phyloP scores from a whole-genome alignment of 1,140 invertebrate species.

The Teleogryllus occipitalis region DNA sequence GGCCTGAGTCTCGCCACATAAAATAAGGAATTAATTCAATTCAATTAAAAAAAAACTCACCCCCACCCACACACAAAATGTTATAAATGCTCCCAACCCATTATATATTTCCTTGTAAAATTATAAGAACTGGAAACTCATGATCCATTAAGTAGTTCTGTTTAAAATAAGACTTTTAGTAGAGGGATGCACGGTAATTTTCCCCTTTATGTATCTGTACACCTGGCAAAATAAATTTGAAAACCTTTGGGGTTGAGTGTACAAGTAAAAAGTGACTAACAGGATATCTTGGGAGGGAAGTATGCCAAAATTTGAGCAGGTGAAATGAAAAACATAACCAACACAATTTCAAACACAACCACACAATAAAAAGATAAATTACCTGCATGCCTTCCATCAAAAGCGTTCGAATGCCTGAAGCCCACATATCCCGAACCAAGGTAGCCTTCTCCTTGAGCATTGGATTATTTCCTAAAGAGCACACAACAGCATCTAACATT shows the following conservation, averaged over 20 bases:
- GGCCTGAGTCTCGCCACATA: too few relatives aligned
- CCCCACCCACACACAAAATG: too few relatives aligned
- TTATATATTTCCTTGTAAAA: too few relatives aligned
- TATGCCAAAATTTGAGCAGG: neutral
- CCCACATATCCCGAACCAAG: slow-evolving; percentile 50
- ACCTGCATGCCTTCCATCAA: slow-evolving; percentile 43
- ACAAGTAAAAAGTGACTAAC: neutral
- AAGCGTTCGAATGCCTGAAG: slow-evolving; percentile 44
- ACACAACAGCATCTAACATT: slow-evolving; percentile 58
- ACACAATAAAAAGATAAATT: slow-evolving; percentile 13
- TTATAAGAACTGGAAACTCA: too few relatives aligned
- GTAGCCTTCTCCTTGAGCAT: slow-evolving; percentile 54
- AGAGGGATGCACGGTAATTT: too few relatives aligned
- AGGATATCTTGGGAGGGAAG: neutral
- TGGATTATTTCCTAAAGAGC: slow-evolving; percentile 45
- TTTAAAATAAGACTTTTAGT: too few relatives aligned
- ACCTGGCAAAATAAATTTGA: neutral
- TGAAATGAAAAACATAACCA: neutral
- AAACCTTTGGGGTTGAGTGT: neutral
- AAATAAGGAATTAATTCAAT: too few relatives aligned
- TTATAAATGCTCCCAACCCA: too few relatives aligned
- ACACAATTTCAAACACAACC: neutral
- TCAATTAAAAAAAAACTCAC: too few relatives aligned
- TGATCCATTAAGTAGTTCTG: too few relatives aligned
- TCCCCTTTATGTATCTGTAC: too few relatives aligned